phyloP scores from a whole-genome alignment of 1,140 invertebrate species.

The Drosophila pruinosa region DNA sequence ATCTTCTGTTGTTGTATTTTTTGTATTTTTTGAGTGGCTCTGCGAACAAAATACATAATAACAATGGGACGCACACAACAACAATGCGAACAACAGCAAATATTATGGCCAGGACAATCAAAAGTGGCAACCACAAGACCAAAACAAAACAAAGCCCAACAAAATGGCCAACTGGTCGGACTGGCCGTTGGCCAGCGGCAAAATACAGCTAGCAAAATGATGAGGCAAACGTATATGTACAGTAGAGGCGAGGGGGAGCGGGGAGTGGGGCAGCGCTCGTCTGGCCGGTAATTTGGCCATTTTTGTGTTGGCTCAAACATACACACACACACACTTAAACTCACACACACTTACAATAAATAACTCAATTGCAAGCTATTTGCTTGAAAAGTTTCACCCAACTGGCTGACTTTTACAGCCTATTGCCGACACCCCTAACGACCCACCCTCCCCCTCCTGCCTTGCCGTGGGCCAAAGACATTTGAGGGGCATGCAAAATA shows the following conservation, averaged over 20 bases:
- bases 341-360: constrained; percentile 58
- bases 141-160: constrained; percentile 44
- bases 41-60: constrained; percentile 58
- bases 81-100: constrained; percentile 44
- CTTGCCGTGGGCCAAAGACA: constrained; percentile 9
- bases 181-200: constrained; percentile 25
- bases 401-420: constrained; percentile 54
- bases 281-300: constrained; percentile 47
- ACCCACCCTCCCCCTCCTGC: neutral
- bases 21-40: constrained; percentile 29
- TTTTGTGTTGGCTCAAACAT: constrained; percentile 31
- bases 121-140: constrained; percentile 72
- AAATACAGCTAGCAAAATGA: constrained; percentile 48
- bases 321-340: constrained; percentile 10
- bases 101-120: constrained; percentile 73
- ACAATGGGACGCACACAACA: constrained; percentile 53
- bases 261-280: constrained; percentile 1
- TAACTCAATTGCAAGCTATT: constrained; percentile 79
- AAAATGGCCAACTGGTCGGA: constrained; percentile 21
- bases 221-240: neutral
- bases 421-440: neutral
- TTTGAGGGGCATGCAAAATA: constrained; percentile 63
- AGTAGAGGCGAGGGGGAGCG: neutral
- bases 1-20: neutral
- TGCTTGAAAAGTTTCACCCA: constrained; percentile 70